Conservation (phyloP, 2,113 vertebrate species). For the Loxodonta africana region DNA sequence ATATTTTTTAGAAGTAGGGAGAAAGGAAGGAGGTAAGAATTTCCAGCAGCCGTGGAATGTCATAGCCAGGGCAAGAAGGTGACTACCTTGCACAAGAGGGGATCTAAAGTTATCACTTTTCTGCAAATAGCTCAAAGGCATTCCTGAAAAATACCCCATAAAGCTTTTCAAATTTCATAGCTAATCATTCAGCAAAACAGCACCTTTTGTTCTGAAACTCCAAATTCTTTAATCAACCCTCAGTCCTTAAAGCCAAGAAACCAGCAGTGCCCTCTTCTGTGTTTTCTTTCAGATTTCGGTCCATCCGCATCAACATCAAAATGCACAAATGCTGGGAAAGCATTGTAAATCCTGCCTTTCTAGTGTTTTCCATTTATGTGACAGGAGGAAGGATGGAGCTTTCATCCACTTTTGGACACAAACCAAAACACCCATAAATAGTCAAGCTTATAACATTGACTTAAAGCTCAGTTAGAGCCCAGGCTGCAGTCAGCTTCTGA, state of each 20-base stretch:
- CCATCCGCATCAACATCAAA: slow-evolving; percentile 9
- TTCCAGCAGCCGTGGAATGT: not conserved
- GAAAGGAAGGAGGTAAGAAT: slow-evolving; percentile 17
- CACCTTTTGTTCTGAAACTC: slow-evolving; percentile 31
- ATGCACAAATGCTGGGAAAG: slow-evolving; percentile 59
- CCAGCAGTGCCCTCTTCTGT: not conserved
- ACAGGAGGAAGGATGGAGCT: slow-evolving; percentile 68
- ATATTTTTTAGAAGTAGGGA: slow-evolving; percentile 5
- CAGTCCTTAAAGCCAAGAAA: slow-evolving; percentile 17
- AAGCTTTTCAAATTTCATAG: slow-evolving; percentile 40
- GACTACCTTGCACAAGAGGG: not conserved
- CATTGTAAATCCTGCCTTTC: slow-evolving; percentile 72
- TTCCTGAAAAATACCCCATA: slow-evolving; percentile 34
- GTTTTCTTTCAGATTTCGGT: slow-evolving; percentile 56
- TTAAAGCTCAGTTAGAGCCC: slow-evolving; percentile 81
- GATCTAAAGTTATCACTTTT: not conserved
- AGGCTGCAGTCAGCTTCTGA: slow-evolving; percentile 70
- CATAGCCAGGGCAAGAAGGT: not conserved
- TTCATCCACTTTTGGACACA: slow-evolving; percentile 82
- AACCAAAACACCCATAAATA: slow-evolving; percentile 84
- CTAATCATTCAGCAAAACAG: slow-evolving; percentile 22
- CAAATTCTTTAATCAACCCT: not conserved
- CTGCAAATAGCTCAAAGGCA: not conserved
- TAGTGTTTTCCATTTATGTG: slow-evolving; percentile 76
- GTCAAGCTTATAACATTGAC: slow-evolving; percentile 83